Base-by-base conservation (phyloP, 2,797 vertebrate species). In the Schizopygopsis malacanthus region DNA sequence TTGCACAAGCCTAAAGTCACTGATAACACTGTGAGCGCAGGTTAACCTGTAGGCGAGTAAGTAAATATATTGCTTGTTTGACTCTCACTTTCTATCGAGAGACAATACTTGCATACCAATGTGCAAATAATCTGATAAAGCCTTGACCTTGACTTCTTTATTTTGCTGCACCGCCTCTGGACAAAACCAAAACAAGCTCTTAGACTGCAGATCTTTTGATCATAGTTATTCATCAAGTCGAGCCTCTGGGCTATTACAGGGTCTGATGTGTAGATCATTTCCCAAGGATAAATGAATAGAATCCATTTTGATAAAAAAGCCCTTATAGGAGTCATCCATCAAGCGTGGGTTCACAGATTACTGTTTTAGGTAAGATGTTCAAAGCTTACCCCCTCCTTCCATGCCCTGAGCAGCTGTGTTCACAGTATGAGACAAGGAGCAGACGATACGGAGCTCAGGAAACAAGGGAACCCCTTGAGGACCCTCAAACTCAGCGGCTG, bases 381-480 rank as follows among this genome's bases (percentile, higher is more conserved):
- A 82, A 67, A 52, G 63, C 96, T 2, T 93, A 98, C 94, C 97
- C 91, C 43, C 98, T 89, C 98, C 98, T 95, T 91, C 96, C 98
- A 96, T 99, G 93, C 90, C 98, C 93, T 95, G 97, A 90, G 94
- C 96, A 92, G 96, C 96, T 0, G 95, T 96, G 93, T 96, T 96
- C 83, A 96, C 93, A 0, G 96, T 96, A 63, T 99, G 98, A 85
- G 98, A 98, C 89, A 99, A 94, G 11, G 98, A 98, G 87, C 98
- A 99, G 87, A 97, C 97, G 69, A 99, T 98, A 80, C 97, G 95
- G 76, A 99, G 96, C 90, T 97, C 97, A 0, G 97, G 97, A 91
- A 99, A 99, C 25, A 99, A 94, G 8, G 95, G 95, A 6, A 99
- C 95, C 2, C 98, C 98, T 0, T 96, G 96, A 0, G 94, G 93